Conservation (phyloP, 2,113 vertebrate genomes). For the Cynopterus brachyotis region DNA sequence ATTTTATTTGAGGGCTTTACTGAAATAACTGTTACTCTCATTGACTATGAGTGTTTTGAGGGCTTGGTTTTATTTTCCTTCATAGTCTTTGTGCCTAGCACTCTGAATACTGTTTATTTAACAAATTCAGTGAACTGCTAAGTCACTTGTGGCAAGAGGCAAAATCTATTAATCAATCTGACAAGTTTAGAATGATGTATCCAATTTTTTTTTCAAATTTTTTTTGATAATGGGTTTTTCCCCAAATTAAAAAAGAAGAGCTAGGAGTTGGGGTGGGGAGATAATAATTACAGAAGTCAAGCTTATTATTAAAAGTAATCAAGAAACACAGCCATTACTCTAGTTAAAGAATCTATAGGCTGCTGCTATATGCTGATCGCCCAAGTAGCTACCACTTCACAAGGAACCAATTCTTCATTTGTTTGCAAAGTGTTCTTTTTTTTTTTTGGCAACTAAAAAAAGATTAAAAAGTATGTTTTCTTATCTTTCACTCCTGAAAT, state of each 20-base stretch:
- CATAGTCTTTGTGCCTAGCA: background rate
- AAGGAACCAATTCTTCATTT: background rate
- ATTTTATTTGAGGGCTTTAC: background rate
- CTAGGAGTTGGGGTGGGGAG: too few species aligned
- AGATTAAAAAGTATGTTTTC: background rate
- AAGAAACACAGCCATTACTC: rapidly evolving
- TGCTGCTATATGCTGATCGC: background rate
- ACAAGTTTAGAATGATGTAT: constrained; percentile 26
- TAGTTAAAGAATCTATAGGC: background rate
- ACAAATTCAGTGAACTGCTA: background rate
- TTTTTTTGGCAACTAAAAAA: background rate
- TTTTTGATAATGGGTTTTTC: background rate
- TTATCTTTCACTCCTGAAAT: background rate
- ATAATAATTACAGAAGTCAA: background rate
- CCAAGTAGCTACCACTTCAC: background rate
- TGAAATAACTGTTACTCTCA: background rate
- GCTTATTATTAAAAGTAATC: background rate
- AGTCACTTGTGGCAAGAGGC: background rate
- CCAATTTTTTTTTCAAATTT: background rate
- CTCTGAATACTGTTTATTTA: background rate
- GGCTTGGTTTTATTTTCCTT: background rate
- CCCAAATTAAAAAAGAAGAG: background rate
- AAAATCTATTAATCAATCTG: background rate
- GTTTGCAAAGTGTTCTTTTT: background rate
- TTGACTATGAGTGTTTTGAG: background rate